Evolutionary conservation across 1,140 invertebrate species (phyloP), one percentile per base, ranked within the genome.

Genomic region (Drosophila bocki): DNA sequence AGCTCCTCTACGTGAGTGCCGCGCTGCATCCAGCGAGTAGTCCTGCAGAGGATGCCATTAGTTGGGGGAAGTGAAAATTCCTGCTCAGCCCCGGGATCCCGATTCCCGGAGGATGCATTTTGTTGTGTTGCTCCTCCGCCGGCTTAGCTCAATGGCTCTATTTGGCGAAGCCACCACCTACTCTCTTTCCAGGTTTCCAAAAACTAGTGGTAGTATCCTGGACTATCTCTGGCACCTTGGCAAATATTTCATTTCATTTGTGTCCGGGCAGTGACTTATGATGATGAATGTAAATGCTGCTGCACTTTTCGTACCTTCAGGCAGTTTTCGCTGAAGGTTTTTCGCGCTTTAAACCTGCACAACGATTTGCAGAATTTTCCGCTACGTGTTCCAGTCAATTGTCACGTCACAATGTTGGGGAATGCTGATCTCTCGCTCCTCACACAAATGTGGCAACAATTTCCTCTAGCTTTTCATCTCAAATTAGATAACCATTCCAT

Each of bases 211-310:
- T 29, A 59, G 63, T 41, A 45, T 44, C 64, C 35, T 39, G 69
- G 39, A 57, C 45, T 45, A 45, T 64, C 39, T 56, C 72, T 50
- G 63, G 72, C 57, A 71, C 69, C 71, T 69, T 48, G 64, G 76
- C 76, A 83, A 72, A 88, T 85, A 91, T 88, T 91, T 91, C 87
- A 91, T 91, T 91, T 91, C 72, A 86, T 91, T 84, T 80, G 74
- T 62, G 65, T 76, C 68, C 63, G 81, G 86, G 82, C 83, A 82
- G 79, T 92, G 91, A 92, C 86, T 92, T 92, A 92, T 92, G 91
- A 92, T 92, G 91, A 92, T 92, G 84, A 92, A 92, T 92, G 81
- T 80, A 82, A 82, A 80, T 91, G 88, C 70, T 67, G 62, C 58
- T 67, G 75, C 65, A 70, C 63, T 65, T 80, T 86, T 57, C 22